A percentile compares a stretch with the other conserved stretches of the same genome.
Conservation (phyloP, 2,113 vertebrate genomes). For the Lepus timidus region DNA sequence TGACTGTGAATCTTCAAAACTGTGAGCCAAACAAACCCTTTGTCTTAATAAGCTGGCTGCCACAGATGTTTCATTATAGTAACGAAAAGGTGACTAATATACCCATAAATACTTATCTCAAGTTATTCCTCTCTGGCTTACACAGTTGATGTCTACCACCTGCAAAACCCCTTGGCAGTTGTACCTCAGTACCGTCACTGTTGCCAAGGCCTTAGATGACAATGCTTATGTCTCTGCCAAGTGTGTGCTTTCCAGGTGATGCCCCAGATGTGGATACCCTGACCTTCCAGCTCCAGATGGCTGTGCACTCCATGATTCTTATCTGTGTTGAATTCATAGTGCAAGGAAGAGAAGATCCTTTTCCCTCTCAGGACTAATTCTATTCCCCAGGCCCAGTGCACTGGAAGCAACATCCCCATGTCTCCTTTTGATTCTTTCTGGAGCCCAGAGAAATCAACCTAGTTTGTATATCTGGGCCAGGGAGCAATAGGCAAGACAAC, state of each 20-base stretch:
- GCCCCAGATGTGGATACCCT: not conserved
- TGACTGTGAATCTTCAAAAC: too few relatives aligned
- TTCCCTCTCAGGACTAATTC: not conserved
- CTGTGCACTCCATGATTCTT: not conserved
- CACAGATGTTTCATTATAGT: too few relatives aligned
- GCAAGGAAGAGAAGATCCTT: not conserved
- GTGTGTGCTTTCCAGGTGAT: not conserved
- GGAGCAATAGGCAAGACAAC: not conserved
- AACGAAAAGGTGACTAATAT: too few relatives aligned
- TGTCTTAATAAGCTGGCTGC: too few relatives aligned
- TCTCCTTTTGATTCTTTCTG: not conserved
- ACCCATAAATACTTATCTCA: not conserved
- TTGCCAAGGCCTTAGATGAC: not conserved
- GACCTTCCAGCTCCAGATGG: not conserved
- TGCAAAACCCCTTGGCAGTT: not conserved
- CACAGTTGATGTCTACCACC: not conserved
- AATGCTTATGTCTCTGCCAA: not conserved
- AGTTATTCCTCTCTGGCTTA: not conserved
- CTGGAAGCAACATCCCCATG: not conserved
- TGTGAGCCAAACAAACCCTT: too few relatives aligned
- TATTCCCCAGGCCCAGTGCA: not conserved
- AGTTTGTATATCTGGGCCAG: not conserved
- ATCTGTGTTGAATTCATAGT: not conserved
- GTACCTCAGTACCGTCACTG: not conserved
- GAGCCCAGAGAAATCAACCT: not conserved